Percentiles rank a stretch among this genome's conserved stretches.
Conservation (phyloP, 2,113 vertebrate species). For the Todiramphus chloris region DNA sequence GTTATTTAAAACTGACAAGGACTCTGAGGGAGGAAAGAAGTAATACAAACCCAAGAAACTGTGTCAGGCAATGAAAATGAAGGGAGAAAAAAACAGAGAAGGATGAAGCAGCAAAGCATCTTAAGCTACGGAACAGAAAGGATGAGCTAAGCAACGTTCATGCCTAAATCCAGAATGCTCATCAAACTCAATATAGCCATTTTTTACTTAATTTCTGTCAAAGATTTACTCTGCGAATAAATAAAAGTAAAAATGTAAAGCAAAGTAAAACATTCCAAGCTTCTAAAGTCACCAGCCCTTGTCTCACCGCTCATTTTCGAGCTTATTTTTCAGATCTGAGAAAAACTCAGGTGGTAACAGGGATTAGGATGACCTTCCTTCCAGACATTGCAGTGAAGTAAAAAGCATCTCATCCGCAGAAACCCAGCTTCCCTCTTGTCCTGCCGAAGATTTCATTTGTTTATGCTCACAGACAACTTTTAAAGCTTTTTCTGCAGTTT, state of each 20-base stretch:
- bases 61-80: not conserved
- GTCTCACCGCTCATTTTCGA: not conserved
- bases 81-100: not conserved
- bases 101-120: not conserved
- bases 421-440: not conserved
- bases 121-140: not conserved
- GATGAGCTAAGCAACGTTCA: not conserved
- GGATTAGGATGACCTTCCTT: not conserved
- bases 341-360: not conserved
- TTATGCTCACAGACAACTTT: not conserved
- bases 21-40: not conserved
- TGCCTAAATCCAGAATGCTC: not conserved
- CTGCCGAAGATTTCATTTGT: not conserved
- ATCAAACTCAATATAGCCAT: not conserved
- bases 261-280: not conserved
- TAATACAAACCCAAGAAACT: not conserved
- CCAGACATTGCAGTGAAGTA: not conserved
- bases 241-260: not conserved
- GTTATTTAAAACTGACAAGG: constrained; percentile 2
- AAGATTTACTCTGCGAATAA: not conserved
- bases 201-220: not conserved
- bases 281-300: not conserved
- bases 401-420: not conserved
- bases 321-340: not conserved
- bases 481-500: not conserved